A percentile compares a stretch with the other conserved stretches of the same genome.
Evolutionary conservation across 2,113 vertebrate species (phyloP).

Genomic region (Gymnobelideus leadbeateri): DNA sequence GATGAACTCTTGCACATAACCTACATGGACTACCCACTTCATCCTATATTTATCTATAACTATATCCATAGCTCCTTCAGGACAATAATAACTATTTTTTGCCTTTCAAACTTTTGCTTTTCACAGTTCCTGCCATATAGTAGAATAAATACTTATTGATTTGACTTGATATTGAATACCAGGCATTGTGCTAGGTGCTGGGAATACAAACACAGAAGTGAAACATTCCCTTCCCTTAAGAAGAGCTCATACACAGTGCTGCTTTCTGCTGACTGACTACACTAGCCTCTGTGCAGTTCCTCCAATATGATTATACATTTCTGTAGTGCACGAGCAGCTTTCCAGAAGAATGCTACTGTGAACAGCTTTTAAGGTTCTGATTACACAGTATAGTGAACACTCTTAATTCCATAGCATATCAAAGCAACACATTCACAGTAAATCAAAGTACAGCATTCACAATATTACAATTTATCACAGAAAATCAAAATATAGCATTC

Average conservation of each 20-base stretch:
- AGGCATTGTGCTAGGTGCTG: not conserved
- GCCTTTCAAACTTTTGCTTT: not conserved
- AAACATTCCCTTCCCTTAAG: not conserved
- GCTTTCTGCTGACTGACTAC: not conserved
- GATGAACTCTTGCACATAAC: too few species aligned
- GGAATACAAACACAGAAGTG: not conserved
- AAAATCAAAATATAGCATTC: too few species aligned
- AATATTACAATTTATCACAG: too few species aligned
- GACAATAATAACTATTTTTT: not conserved
- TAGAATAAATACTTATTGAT: not conserved
- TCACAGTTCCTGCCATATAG: not conserved
- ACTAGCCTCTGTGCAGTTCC: not conserved
- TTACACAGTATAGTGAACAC: too few species aligned
- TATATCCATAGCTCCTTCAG: not conserved
- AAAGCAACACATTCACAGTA: too few species aligned
- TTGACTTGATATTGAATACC: not conserved
- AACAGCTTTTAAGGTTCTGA: too few species aligned
- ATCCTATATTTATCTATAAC: not conserved
- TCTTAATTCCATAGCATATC: too few species aligned
- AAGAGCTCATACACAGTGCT: not conserved
- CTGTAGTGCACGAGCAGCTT: too few species aligned
- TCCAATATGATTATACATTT: not conserved
- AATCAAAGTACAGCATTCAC: too few species aligned
- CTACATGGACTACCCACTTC: too few species aligned
- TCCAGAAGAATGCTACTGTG: too few species aligned